Evolutionary conservation across 2,888 invertebrate genomes (phyloP), one percentile per base, ranked within the genome.

Genomic region (Steinernema hermaphroditum): DNA sequence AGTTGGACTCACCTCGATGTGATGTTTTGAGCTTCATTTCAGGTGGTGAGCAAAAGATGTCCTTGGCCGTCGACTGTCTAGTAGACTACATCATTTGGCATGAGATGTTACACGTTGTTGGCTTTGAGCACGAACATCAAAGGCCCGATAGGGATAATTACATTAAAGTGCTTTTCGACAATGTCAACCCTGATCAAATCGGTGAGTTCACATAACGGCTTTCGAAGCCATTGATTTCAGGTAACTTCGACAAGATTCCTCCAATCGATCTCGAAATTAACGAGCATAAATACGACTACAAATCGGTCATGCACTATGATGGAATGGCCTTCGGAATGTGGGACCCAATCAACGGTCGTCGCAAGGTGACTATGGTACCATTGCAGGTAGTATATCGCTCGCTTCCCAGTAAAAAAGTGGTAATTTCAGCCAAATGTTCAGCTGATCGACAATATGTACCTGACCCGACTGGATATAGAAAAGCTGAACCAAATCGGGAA

Each of bases 61-160:
- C 81, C 2, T 74, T 82, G 19, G 78, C 80, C 0, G 72, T 70
- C n/a, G 82, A 82, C 49, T 82, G 82, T 70, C 71, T 82, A 6
- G 82, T 79, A 44, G 79, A 82, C 62, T 82, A 80, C 70, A 82
- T 82, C 19, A 82, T 82, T 43, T 82, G 80, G 80, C 82, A 82
- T 69, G 82, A 82, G 73, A 74, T 78, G 68, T 57, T 73, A 14
- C 73, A 73, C 29, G 73, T 71, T 0, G 37, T 73, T 19, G 73
- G 73, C 43, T 73, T 73, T 41, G 73, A 73, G 34, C 73, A 73
- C 34, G 73, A 73, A 24, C 73, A 73, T 50, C 73, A 73, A 37
- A 27, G 73, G 41, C 73, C 73, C 1, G 73, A 73, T 29, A 22
- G 71, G 44, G 73, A 73, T 41, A 16, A 32, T 0, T 73, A 70